Conservation (phyloP, 2,113 vertebrate species). For the Microcebus tavaratra region DNA sequence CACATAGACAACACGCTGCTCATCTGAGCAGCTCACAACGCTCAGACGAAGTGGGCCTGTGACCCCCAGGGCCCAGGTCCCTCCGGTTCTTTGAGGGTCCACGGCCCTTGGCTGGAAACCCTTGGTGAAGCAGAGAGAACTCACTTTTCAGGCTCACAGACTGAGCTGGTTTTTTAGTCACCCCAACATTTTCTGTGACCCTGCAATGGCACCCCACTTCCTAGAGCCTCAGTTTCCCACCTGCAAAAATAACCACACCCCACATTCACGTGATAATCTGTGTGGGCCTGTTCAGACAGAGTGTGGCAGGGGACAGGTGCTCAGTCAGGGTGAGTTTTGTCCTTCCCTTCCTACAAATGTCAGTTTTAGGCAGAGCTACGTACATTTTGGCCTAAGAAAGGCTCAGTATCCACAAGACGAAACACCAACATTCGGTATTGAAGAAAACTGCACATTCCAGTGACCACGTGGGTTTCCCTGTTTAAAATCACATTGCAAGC, state of each 20-base stretch:
- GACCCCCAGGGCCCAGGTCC: accelerated
- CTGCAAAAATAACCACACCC: not conserved
- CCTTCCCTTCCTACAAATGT: not conserved
- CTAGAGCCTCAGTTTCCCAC: not conserved
- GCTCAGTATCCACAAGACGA: not conserved
- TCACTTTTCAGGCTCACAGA: not conserved
- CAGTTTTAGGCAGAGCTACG: not conserved
- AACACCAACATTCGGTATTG: not conserved
- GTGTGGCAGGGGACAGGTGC: accelerated
- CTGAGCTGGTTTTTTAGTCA: not conserved
- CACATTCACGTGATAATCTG: not conserved
- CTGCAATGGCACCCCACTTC: accelerated
- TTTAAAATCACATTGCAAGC: not conserved
- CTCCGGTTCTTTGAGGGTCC: too few species aligned
- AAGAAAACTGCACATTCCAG: not conserved
- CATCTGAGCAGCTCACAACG: accelerated
- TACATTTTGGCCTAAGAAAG: not conserved
- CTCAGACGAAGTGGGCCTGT: not conserved
- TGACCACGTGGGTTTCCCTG: not conserved
- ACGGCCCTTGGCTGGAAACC: accelerated
- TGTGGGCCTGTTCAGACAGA: not conserved
- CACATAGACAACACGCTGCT: not conserved
- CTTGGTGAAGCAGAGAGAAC: not conserved
- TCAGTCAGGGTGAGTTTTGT: accelerated
- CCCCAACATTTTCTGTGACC: not conserved